Conservation (phyloP, 2,888 invertebrate species). For the Calliscelio sp. region DNA sequence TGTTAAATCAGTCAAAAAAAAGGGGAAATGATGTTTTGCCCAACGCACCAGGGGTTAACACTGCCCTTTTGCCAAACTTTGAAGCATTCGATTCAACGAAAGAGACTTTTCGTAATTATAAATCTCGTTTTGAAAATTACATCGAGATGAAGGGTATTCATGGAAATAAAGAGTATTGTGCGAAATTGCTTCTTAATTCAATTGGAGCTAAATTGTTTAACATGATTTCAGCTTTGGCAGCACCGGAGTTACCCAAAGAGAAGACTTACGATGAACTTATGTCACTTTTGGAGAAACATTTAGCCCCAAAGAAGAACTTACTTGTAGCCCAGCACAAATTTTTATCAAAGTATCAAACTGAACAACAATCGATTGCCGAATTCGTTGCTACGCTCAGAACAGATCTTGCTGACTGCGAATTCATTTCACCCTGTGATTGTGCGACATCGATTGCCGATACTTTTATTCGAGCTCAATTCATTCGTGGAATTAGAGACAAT, state of each 20-base stretch:
- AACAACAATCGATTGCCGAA: conserved; percentile 46
- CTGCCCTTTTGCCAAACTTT: conserved; percentile 42
- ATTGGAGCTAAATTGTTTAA: conserved; percentile 44
- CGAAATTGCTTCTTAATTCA: conserved; percentile 44
- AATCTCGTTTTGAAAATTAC: conserved; percentile 45
- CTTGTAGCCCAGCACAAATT: conserved; percentile 56
- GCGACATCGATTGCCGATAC: conserved; percentile 35
- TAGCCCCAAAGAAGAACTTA: conserved; percentile 42
- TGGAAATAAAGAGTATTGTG: conserved; percentile 39
- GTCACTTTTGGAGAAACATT: conserved; percentile 28
- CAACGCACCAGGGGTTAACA: conserved; percentile 1
- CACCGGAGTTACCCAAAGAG: conserved; percentile 37
- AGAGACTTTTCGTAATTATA: conserved; percentile 50
- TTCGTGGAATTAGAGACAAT: conserved; percentile 40
- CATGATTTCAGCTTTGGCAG: conserved; percentile 39
- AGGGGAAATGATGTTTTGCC: no score
- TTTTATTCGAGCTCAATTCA: conserved; percentile 50
- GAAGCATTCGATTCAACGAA: conserved; percentile 41
- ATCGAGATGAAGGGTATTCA: conserved; percentile 27
- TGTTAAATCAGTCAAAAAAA: no score
- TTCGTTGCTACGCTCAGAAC: conserved; percentile 17
- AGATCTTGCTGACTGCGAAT: conserved; percentile 28
- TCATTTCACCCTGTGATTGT: conserved; percentile 17
- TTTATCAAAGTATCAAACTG: conserved; percentile 56
- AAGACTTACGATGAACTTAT: conserved; percentile 37